These are phyloP conservation scores for Brachypteracias leptosomus DNA, from an alignment of 2,113 vertebrate genomes.

Conservation along the genomic window DNA sequence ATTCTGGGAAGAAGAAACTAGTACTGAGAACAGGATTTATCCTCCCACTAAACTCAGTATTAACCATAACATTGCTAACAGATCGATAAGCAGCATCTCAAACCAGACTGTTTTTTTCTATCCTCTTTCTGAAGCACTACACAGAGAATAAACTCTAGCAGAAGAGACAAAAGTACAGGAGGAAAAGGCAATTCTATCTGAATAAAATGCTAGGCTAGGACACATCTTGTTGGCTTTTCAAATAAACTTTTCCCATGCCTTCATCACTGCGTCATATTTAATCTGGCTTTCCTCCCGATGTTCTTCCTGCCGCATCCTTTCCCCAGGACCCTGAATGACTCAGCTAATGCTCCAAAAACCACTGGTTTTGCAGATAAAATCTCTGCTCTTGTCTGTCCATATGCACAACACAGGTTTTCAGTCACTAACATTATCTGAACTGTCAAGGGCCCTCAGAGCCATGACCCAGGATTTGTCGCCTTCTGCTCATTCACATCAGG, in stretches of 20 bases:
- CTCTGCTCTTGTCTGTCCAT: neutral
- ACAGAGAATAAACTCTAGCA: neutral
- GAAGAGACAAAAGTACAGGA: neutral
- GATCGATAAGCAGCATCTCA: neutral
- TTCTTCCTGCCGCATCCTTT: neutral
- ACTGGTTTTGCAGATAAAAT: neutral
- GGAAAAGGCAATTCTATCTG: neutral
- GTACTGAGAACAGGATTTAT: neutral
- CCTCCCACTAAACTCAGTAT: neutral
- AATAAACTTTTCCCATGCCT: neutral
- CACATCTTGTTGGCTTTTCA: neutral
- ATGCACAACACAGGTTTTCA: neutral
- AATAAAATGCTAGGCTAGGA: neutral
- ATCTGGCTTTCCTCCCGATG: neutral
- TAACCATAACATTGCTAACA: neutral
- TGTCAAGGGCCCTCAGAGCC: rapidly evolving
- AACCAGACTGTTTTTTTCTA: neutral
- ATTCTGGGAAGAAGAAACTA: neutral
- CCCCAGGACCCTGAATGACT: neutral
- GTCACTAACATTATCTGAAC: neutral
- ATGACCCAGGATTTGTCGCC: neutral
- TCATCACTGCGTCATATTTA: neutral
- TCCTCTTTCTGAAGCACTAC: neutral
- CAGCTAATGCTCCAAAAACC: neutral
- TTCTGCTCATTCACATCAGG: neutral